Evolutionary conservation across 2,113 vertebrate genomes (phyloP), one percentile per base, ranked within the genome.

Genomic region (Chunga burmeisteri): DNA sequence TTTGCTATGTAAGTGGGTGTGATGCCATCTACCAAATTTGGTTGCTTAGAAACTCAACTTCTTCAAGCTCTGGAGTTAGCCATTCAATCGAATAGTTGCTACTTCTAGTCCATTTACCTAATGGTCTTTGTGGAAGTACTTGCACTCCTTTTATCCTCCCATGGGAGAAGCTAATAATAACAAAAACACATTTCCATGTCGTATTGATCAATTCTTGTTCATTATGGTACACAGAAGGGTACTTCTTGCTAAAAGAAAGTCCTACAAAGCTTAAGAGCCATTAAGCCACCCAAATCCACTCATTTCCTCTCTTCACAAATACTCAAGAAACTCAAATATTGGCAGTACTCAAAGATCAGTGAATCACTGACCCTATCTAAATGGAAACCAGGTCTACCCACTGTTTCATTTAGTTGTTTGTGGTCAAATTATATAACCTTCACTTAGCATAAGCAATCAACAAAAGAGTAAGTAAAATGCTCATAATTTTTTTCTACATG

Each of bases 191-290:
- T 70, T 88, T 84, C 19, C 32, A 73, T 66, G 42, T 42, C 59
- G 71, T 92, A 70, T 83, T 72, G 58, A 83, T 88, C 58, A 80
- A 92, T 94, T 92, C 85, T 47, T 86, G 16, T 82, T 92, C 63
- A 79, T 91, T 81, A 93, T 13, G 15, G 25, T 81, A 53, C 42
- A 81, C 30, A 91, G 11, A 66, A 78, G 30, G 25, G n/a, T 27
- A 42, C 11, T 71, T 63, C 34, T 91, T 63, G 29, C 29, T 74
- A 46, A 74, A 91, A 71, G 40, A 58, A 83, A 84, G 34, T 42
- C 40, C 70, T 85, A 29, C 19, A 79, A 89, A 67, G 30, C 18
- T 65, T 78, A 50, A 58, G 30, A 91, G 19, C 30, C 44, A 75
- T 59, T 89, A 93, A 92, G 18, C 16, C 61, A 84, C 15, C 7